These are phyloP conservation scores for Cheilosia vernalis DNA, from an alignment of 2,888 invertebrate genomes.

Conservation along the genomic window DNA sequence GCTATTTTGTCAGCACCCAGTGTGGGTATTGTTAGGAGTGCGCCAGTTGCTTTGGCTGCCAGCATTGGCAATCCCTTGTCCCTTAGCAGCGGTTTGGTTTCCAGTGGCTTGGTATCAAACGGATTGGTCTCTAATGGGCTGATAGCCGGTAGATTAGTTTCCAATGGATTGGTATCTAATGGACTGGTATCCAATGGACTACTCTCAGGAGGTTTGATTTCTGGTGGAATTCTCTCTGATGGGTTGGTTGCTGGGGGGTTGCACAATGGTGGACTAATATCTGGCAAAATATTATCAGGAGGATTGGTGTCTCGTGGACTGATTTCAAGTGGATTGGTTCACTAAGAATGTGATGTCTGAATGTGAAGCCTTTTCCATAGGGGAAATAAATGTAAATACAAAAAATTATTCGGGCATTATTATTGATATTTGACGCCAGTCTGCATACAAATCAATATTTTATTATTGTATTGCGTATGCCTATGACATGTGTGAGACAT, in stretches of 20 bases:
- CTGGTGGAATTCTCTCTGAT: conserved; percentile 15
- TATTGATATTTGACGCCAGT: too few relatives aligned
- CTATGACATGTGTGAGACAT: too few relatives aligned
- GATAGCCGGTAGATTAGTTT: conserved; percentile 4
- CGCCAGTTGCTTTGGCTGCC: conserved; percentile 13
- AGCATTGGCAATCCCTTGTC: conserved; percentile 26
- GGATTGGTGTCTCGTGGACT: conserved; percentile 9
- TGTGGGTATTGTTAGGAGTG: conserved; percentile 15
- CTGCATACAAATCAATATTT: too few relatives aligned
- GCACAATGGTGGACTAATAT: conserved; percentile 12
- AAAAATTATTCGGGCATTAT: too few relatives aligned
- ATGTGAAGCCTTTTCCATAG: neutral
- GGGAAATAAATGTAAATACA: neutral
- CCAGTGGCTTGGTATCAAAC: conserved; percentile 12
- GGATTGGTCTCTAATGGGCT: conserved; percentile 21
- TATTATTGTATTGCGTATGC: too few relatives aligned
- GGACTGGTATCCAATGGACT: conserved; percentile 14
- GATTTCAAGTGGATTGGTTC: neutral
- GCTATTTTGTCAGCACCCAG: conserved; percentile 39
- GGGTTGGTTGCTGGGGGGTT: neutral
- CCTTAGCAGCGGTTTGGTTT: conserved; percentile 13
- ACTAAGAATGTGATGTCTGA: too few relatives aligned
- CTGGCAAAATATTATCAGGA: conserved; percentile 14
- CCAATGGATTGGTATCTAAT: conserved; percentile 12
- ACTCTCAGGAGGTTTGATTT: conserved; percentile 22